Base-by-base conservation (phyloP, 2,888 invertebrate genomes). In the Platycnemis pennipes region DNA sequence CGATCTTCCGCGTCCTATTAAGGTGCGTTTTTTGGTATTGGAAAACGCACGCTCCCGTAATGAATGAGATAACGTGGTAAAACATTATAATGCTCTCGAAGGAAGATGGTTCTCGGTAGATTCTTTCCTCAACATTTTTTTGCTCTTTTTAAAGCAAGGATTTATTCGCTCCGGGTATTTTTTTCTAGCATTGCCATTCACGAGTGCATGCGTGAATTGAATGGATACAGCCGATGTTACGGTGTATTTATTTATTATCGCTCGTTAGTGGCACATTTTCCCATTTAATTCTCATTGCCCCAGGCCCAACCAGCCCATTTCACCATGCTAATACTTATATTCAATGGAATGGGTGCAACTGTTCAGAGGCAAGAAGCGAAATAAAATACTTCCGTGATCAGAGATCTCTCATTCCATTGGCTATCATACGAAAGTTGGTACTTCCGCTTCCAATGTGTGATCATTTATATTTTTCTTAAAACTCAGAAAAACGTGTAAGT, bases 1-100 rank as follows among this genome's bases (percentile, higher is more conserved):
- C 77, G 37, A 77, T n/a, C 77, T 16, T 77, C 77, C 8, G 4
- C 69, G 69, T 37, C 77, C 37, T 37, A 37, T 77, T 37, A 37
- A 77, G 77, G 16, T 11, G 31, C 31, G 8, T 77, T 77, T 77
- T 77, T 77, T 37, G 37, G 77, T 77, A 77, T 77, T 77, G 8
- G 77, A 37, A 77, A 37, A 77, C 77, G 77, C 37, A 37, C 16
- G 77, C 37, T 5, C 37, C 13, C 31, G 77, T 77, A 77, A 77
- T 77, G 77, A 77, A 77, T 31, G 77, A 77, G 77, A 77, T 77
- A 77, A 37, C 77, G 37, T 11, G 77, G 37, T 77, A 37, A 77
- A 77, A 77, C 77, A 77, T 77, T 77, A 13, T 37, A 77, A 77
- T 77, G 77, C 77, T 77, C 77, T 77, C 16, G 37, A 37, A 31